phyloP scores from a whole-genome alignment of 2,113 vertebrate species.

The Donacobius atricapilla region DNA sequence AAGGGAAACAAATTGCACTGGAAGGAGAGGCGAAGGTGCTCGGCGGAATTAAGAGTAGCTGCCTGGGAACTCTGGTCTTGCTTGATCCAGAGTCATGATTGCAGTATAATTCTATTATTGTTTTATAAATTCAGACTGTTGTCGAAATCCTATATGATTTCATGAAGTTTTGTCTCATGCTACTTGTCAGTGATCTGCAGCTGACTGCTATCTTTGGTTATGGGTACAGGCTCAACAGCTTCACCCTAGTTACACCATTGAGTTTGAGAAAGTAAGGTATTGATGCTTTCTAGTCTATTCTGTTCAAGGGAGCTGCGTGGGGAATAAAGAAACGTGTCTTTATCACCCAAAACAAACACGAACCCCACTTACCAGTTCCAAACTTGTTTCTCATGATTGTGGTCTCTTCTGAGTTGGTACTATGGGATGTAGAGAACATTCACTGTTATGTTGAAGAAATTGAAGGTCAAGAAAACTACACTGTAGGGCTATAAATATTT shows the following conservation, averaged over 20 bases:
- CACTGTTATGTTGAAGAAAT: fast-evolving
- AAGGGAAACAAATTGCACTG: fast-evolving
- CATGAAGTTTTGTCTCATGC: fast-evolving
- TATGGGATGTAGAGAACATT: fast-evolving
- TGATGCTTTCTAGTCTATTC: background rate
- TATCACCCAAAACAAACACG: background rate
- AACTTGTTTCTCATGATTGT: background rate
- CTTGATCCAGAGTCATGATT: fast-evolving
- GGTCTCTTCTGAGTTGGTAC: background rate
- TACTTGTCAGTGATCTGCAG: background rate
- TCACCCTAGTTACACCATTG: background rate
- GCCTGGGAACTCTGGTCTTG: background rate
- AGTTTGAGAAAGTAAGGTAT: background rate
- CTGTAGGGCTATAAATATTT: background rate
- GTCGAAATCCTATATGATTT: background rate
- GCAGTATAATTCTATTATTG: background rate
- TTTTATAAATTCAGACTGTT: fast-evolving
- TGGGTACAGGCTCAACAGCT: background rate
- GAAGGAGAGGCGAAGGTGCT: background rate
- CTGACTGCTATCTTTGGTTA: background rate
- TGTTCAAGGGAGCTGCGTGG: background rate
- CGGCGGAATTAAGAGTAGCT: fast-evolving
- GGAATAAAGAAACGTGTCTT: background rate
- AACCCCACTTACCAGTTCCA: background rate
- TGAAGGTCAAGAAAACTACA: background rate